These are phyloP conservation scores for Loris lydekkerianus DNA, from an alignment of 2,797 vertebrate genomes.

Conservation along the genomic window DNA sequence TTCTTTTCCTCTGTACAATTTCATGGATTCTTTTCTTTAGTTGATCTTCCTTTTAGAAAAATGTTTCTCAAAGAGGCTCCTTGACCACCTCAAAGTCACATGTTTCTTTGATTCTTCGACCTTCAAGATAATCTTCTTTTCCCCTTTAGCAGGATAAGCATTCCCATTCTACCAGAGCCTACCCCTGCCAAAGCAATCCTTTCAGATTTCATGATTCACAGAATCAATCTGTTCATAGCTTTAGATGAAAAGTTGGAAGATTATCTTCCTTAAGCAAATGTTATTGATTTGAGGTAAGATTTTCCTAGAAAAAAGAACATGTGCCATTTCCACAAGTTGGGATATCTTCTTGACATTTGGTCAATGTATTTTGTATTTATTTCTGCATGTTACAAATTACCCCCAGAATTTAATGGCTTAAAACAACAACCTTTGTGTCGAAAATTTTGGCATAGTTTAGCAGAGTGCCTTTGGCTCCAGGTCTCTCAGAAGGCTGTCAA, in stretches of 20 bases:
- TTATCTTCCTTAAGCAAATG: background rate
- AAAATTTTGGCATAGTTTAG: background rate
- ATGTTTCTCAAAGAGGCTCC: background rate
- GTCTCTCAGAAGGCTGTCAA: background rate
- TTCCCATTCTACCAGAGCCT: background rate
- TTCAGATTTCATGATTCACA: background rate
- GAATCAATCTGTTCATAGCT: constrained; percentile 17
- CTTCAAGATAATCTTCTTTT: background rate
- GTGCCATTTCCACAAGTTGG: background rate
- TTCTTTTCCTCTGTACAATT: background rate
- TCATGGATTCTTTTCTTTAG: background rate
- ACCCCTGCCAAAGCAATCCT: background rate
- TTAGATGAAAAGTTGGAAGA: constrained; percentile 1
- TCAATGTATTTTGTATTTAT: background rate
- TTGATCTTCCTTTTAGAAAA: background rate
- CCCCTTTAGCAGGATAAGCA: background rate
- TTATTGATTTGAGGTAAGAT: constrained; percentile 32
- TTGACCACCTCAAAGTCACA: background rate
- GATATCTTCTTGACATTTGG: background rate
- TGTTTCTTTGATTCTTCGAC: background rate
- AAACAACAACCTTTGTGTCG: background rate
- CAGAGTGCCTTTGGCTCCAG: background rate
- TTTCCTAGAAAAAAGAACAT: background rate
- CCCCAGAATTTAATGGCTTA: background rate
- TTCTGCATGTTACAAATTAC: constrained; percentile 6